Base-by-base conservation (phyloP, 2,888 invertebrate species). In the Drosophila yooni region DNA sequence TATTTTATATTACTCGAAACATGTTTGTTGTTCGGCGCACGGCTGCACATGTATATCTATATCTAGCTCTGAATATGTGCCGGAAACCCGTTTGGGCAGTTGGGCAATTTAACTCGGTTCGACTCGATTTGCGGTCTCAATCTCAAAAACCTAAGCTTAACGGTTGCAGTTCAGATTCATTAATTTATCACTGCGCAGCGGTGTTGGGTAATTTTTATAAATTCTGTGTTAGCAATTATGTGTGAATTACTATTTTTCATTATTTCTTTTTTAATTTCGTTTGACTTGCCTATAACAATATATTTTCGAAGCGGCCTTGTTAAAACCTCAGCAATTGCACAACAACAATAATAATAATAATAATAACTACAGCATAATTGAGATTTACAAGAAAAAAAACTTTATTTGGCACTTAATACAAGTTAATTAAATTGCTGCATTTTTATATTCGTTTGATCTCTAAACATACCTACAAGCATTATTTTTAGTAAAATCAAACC, bases 191-290 rank as follows among this genome's bases (percentile, higher is more conserved):
- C 90, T 74, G 71, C 59, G 33, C 64, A 46, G 51, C 66, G 57
- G 43, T 70, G 71, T 88, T 77, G 81, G 74, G 83, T 78, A 85
- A 85, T 90, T 79, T 80, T 76, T 73, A 69, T 89, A 81, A 59
- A 62, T 82, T 72, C 69, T 71, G 76, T 74, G 71, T 84, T 87
- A 66, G 87, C 85, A 88, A 90, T 85, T 85, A 85, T 88, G 85
- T 90, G 90, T 83, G 81, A 85, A 90, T 86, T 75, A 88, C 66
- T 63, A 72, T 72, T 79, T 75, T 51, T 33, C 3, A 7, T 43
- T 66, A 58, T 53, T 58, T 27, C 5, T n/a, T 57, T 56, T 34
- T 31, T 33, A n/a, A 51, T 27, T 40, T 43, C 21, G 48, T 51
- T 53, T 34, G 52, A 57, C 50, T 66, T 64, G 60, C 57, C 58